Conservation (phyloP, 2,888 invertebrate genomes). For the Tipula confusa region DNA sequence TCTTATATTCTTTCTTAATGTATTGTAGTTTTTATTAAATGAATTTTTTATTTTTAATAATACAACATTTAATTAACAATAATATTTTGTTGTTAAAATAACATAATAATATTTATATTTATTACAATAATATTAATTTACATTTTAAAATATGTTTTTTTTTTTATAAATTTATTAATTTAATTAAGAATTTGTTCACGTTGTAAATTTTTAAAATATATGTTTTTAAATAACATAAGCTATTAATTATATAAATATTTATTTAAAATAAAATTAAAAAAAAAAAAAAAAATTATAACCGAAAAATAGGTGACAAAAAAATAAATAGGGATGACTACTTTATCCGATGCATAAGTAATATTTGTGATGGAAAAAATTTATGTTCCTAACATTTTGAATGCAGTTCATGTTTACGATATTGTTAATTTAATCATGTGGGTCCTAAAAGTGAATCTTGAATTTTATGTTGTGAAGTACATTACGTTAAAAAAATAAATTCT, state of each 20-base stretch:
- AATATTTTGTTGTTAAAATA: not conserved
- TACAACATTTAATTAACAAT: constrained; percentile 5
- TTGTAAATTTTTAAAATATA: not conserved
- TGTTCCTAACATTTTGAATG: no score
- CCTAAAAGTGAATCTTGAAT: no score
- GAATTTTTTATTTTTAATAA: not conserved
- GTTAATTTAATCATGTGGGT: no score
- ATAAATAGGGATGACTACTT: no score
- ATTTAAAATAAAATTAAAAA: not conserved
- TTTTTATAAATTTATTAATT: not conserved
- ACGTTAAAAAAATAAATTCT: not conserved
- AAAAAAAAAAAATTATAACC: not conserved
- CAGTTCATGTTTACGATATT: no score
- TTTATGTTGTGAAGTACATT: no score
- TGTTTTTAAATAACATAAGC: not conserved
- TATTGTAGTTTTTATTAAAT: not conserved
- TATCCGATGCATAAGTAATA: no score
- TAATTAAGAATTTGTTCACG: not conserved
- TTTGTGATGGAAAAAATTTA: no score
- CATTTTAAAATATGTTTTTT: not conserved
- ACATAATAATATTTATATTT: not conserved
- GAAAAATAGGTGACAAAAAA: not conserved
- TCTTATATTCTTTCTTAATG: not conserved
- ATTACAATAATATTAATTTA: not conserved
- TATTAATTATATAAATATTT: not conserved